Evolutionary conservation across 2,888 invertebrate species (phyloP).

Genomic region (Laspeyria flexula): DNA sequence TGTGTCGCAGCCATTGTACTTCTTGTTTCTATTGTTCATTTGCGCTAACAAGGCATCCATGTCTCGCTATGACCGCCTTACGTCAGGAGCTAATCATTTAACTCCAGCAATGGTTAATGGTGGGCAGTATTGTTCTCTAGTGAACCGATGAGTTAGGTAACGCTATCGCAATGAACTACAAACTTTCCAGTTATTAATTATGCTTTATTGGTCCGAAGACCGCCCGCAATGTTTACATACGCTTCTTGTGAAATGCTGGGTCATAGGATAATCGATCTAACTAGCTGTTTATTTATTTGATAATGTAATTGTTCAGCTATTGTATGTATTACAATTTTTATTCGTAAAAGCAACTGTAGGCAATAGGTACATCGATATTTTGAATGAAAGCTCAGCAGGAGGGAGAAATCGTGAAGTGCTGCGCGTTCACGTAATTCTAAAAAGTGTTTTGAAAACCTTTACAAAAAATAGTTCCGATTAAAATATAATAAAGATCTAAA

Average conservation of each 20-base stretch:
- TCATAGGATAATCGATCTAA: conserved; percentile 48
- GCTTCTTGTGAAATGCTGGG: conserved; percentile 58
- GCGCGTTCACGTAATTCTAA: too few species aligned
- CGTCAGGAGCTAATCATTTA: conserved; percentile 76
- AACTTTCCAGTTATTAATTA: conserved; percentile 77
- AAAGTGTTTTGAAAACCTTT: too few species aligned
- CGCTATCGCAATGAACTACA: conserved; percentile 50
- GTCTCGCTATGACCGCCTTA: conserved; percentile 69
- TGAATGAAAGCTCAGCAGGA: too few species aligned
- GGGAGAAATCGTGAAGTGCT: too few species aligned
- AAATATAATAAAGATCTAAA: too few species aligned
- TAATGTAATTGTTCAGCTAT: too few species aligned
- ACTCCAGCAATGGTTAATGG: conserved; percentile 54
- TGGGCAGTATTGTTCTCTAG: conserved; percentile 63
- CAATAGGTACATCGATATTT: too few species aligned
- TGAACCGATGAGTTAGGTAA: conserved; percentile 44
- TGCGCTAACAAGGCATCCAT: conserved; percentile 56
- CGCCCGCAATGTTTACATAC: conserved; percentile 58
- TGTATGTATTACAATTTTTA: too few species aligned
- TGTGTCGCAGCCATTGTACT: conserved; percentile 47
- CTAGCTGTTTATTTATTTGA: conserved; percentile 16
- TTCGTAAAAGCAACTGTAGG: too few species aligned
- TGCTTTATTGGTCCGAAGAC: conserved; percentile 60
- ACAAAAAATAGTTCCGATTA: too few species aligned
- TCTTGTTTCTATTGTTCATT: conserved; percentile 51